A percentile compares a stretch with the other conserved stretches of the same genome.
Conservation (phyloP, 2,113 vertebrate species). For the Rhynchopsitta pachyrhyncha region DNA sequence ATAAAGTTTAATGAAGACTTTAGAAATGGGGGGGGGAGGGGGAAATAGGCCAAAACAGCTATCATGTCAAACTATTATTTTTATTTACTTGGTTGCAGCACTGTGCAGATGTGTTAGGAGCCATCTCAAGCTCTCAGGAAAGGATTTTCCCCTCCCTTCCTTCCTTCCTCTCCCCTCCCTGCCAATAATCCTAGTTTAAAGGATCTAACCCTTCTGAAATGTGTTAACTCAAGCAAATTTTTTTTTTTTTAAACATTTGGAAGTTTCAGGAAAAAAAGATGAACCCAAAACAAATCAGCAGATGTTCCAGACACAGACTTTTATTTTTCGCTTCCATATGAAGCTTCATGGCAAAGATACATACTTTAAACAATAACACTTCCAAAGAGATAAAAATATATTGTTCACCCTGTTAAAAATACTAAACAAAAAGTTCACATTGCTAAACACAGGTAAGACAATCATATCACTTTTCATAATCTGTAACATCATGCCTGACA, state of each 20-base stretch:
- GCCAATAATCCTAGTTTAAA: slow-evolving; percentile 46
- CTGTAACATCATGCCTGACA: neutral
- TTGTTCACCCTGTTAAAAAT: neutral
- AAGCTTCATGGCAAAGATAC: slow-evolving; percentile 34
- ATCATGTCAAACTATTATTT: neutral
- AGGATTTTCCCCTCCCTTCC: slow-evolving; percentile 57
- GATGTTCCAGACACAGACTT: slow-evolving; percentile 41
- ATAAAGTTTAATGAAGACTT: neutral
- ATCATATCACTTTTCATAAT: neutral
- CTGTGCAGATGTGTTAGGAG: neutral
- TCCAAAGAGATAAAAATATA: slow-evolving; percentile 35
- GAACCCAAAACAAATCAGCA: slow-evolving; percentile 51
- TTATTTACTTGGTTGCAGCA: slow-evolving; percentile 27
- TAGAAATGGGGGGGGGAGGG: rapidly evolving
- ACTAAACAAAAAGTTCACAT: slow-evolving; percentile 2
- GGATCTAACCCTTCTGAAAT: slow-evolving; percentile 48
- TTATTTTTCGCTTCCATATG: slow-evolving; percentile 33
- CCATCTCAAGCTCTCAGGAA: slow-evolving; percentile 33
- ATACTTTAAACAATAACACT: slow-evolving; percentile 45
- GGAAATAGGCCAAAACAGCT: neutral
- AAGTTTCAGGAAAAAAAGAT: slow-evolving; percentile 42
- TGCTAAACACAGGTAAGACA: slow-evolving; percentile 1
- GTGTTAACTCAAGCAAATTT: slow-evolving; percentile 47
- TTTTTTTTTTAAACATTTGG: slow-evolving; percentile 9
- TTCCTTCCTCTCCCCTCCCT: slow-evolving; percentile 41